Evolutionary conservation across 2,888 invertebrate genomes (phyloP), one percentile per base, ranked within the genome.

Genomic region (Plusia festucae): DNA sequence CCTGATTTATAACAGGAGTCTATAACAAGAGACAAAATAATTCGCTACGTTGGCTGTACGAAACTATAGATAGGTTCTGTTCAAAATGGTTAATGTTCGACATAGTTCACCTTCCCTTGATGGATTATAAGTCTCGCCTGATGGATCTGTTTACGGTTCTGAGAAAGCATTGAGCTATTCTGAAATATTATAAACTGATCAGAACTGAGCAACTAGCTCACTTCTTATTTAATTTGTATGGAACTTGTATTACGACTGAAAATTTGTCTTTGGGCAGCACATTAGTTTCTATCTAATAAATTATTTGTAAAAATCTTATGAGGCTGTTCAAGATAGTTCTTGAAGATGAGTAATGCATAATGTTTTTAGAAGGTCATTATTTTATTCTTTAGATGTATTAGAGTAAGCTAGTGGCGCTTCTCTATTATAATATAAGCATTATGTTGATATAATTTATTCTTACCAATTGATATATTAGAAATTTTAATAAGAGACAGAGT

Each of bases 101-200:
- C 34, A 64, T 64, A 34, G 13, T 52, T 55, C 44, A 71, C 18
- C n/a, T 52, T 59, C 27, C 15, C 30, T 13, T 65, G 65, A 65
- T 59, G 46, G 58, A 71, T 69, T 52, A 64, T 54, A 32, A n/a
- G 30, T 22, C 34, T 65, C 32, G 22, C 30, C 54, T 69, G 69
- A 70, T 69, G 24, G 49, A 70, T 65, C 27, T 49, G 11, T 63
- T 32, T 52, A 52, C 27, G 20, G 18, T n/a, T 51, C n/a, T 22
- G 44, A 32, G 27, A 51, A 55, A 46, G 32, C 49, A 15, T n/a
- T 49, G 57, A 30, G 30, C 53, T 30, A 63, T 53, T 62, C 56
- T 62, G 53, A 56, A 20, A 13, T 22, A 68, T 59, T 40, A 59
- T 60, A 40, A 13, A 49, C 46, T 13, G 20, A 11, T 7, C 6